These are phyloP conservation scores for Eulemur rufifrons DNA, from an alignment of 2,113 vertebrate species.

Conservation along the genomic window DNA sequence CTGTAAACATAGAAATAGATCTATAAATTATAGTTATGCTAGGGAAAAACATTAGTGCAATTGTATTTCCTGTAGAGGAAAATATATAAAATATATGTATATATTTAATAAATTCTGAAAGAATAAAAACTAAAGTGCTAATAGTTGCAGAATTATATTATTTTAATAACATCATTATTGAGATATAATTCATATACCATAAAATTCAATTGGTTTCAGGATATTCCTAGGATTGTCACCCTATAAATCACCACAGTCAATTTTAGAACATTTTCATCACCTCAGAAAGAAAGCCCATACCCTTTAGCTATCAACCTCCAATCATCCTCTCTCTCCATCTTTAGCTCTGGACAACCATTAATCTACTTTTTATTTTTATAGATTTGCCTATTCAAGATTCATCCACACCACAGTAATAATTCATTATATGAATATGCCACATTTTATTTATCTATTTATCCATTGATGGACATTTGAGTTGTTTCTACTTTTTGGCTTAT, in stretches of 20 bases:
- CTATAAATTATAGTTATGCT: neutral
- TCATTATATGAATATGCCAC: neutral
- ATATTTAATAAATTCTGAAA: slow-evolving; percentile 4
- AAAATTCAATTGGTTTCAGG: neutral
- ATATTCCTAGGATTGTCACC: neutral
- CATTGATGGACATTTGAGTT: neutral
- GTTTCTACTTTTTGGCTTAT: neutral
- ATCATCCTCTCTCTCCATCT: neutral
- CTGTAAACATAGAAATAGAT: slow-evolving; percentile 13
- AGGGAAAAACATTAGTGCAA: neutral
- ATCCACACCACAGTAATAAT: neutral
- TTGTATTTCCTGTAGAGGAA: neutral
- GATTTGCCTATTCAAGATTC: neutral
- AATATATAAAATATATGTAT: neutral
- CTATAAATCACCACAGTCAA: neutral
- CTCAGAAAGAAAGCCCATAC: neutral
- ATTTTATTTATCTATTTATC: slow-evolving; percentile 20
- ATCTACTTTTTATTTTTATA: neutral
- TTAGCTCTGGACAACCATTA: neutral
- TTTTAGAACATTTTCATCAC: slow-evolving; percentile 41
- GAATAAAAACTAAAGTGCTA: neutral
- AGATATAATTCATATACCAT: neutral
- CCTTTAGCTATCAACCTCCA: neutral
- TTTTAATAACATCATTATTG: neutral
- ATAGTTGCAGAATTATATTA: neutral